These are phyloP conservation scores for Pterocles burchelli DNA, from an alignment of 2,113 vertebrate species.

Conservation along the genomic window DNA sequence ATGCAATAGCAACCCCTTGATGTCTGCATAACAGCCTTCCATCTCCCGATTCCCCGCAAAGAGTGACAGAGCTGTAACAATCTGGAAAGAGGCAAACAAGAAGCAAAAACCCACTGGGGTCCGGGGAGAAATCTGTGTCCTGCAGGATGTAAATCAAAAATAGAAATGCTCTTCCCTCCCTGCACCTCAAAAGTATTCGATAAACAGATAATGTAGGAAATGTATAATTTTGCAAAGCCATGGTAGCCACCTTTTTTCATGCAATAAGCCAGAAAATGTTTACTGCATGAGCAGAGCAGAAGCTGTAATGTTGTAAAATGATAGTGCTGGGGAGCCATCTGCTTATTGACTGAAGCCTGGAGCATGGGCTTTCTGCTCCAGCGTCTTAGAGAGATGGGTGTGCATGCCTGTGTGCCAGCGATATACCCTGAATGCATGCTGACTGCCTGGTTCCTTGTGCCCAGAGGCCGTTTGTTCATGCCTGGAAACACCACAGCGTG, in stretches of 20 bases:
- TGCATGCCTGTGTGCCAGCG: neutral
- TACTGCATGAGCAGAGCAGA: slow-evolving; percentile 59
- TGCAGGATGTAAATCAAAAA: slow-evolving; percentile 33
- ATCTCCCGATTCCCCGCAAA: neutral
- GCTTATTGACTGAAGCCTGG: slow-evolving; percentile 54
- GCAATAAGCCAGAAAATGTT: slow-evolving; percentile 64
- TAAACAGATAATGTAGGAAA: slow-evolving; percentile 33
- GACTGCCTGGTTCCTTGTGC: rapidly evolving
- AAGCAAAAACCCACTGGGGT: slow-evolving; percentile 31
- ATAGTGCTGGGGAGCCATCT: slow-evolving; percentile 44
- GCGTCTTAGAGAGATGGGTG: neutral
- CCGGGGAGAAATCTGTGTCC: slow-evolving; percentile 3
- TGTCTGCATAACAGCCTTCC: slow-evolving; percentile 40
- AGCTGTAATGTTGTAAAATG: slow-evolving; percentile 55
- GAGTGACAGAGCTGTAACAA: slow-evolving; percentile 23
- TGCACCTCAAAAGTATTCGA: neutral
- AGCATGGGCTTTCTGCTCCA: neutral
- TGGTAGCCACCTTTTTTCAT: neutral
- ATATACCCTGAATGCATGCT: rapidly evolving
- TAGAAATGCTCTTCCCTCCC: neutral
- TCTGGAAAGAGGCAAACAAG: slow-evolving; percentile 19
- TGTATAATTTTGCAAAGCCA: slow-evolving; percentile 46
- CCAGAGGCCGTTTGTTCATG: rapidly evolving
- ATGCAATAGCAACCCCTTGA: slow-evolving; percentile 11
- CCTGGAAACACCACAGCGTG: rapidly evolving